A percentile compares a stretch with the other conserved stretches of the same genome.
Evolutionary conservation across 2,888 invertebrate species (phyloP).

Genomic region (Furcula furcula): DNA sequence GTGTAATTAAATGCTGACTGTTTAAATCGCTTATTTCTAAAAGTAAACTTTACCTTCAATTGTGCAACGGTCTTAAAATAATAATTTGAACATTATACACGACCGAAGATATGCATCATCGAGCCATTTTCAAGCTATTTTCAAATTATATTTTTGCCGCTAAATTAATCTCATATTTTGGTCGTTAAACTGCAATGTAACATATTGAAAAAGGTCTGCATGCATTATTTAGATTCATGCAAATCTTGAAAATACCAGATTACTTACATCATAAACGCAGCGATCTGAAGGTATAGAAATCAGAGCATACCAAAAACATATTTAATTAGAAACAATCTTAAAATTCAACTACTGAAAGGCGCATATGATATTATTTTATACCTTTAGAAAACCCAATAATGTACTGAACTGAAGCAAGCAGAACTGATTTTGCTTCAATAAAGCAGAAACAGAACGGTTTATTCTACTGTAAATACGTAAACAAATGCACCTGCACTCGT

Average conservation of each 20-base stretch:
- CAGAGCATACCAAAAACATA: too few species aligned
- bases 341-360: too few species aligned
- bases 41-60: conserved; percentile 25
- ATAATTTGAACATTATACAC: conserved; percentile 5
- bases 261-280: conserved; percentile 15
- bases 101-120: background rate
- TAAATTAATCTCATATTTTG: conserved; percentile 6
- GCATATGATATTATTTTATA: conserved; percentile 11
- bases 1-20: conserved; percentile 26
- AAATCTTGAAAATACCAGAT: conserved; percentile 9
- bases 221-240: conserved; percentile 6
- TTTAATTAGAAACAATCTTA: too few species aligned
- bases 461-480: conserved; percentile 47
- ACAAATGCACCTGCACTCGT: conserved; percentile 72
- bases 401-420: too few species aligned
- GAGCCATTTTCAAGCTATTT: background rate
- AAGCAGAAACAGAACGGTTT: conserved; percentile 36
- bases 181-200: conserved; percentile 6
- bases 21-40: conserved; percentile 25
- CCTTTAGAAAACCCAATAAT: conserved; percentile 22
- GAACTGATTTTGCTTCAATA: conserved; percentile 2
- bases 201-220: background rate
- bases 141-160: conserved; percentile 11
- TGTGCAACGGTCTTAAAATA: conserved; percentile 16
- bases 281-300: conserved; percentile 11